phyloP scores from a whole-genome alignment of 2,797 vertebrate species.

The Leuciscus waleckii region DNA sequence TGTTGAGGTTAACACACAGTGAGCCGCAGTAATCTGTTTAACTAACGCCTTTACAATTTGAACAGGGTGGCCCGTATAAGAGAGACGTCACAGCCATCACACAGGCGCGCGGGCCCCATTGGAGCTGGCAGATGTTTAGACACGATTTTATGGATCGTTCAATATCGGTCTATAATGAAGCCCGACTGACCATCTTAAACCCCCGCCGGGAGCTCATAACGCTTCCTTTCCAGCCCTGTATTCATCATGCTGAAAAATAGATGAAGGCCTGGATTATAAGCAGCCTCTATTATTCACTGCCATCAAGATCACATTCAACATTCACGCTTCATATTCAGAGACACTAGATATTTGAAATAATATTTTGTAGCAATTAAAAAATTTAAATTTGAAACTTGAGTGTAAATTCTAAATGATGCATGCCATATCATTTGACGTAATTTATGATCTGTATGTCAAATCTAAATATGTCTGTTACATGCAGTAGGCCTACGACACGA shows the following conservation, averaged over 20 bases:
- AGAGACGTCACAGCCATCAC: conserved; percentile 90
- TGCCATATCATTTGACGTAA: neutral
- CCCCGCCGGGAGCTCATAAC: conserved; percentile 92
- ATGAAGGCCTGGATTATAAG: conserved; percentile 87
- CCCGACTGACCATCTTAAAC: conserved; percentile 93
- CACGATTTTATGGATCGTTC: conserved; percentile 99
- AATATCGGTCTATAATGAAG: conserved; percentile 95
- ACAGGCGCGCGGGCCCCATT: conserved; percentile 82
- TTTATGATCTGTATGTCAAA: neutral
- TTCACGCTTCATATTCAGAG: conserved; percentile 48
- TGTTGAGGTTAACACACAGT: conserved; percentile 7
- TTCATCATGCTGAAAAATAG: conserved; percentile 95
- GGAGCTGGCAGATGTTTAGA: conserved; percentile 97
- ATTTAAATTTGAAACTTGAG: neutral
- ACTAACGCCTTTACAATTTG: conserved; percentile 21
- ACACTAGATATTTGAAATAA: neutral
- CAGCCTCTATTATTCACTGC: conserved; percentile 74
- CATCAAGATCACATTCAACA: conserved; percentile 71
- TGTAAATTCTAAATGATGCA: neutral
- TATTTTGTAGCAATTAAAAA: neutral
- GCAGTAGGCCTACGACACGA: neutral
- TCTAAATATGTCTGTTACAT: neutral
- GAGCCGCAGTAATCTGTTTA: conserved; percentile 25
- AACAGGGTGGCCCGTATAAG: conserved; percentile 60
- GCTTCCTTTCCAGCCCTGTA: conserved; percentile 84